Evolutionary conservation across 92 coral and sea anemone genomes (phyloP), one percentile per base, ranked within the genome.

Genomic region (Epizoanthus fatuus): DNA sequence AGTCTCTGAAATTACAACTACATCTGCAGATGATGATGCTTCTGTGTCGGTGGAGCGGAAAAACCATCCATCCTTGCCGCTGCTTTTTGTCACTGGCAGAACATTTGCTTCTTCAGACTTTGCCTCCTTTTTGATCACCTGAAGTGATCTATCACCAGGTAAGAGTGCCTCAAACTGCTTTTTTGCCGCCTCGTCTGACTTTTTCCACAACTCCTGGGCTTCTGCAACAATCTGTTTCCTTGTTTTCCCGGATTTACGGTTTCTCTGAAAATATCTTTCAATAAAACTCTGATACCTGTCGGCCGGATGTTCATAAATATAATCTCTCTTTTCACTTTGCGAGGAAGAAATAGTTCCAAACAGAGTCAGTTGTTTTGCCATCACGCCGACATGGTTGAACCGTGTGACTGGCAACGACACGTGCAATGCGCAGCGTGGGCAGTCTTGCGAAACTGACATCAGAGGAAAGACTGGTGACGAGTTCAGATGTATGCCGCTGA

Each of bases 1-100:
- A 68, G 45, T 68, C 73, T 68, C 73, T 15, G 59, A 52, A 47
- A n/a, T 38, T 2, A 57, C 16, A 75, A n/a, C 55, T 15, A 56
- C 66, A 37, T 54, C 66, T 37, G 53, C n/a, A 35, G 40, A 35
- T 51, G 80, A 39, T 74, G 80, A 55, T 5, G 80, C 32, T 74
- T 57, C 80, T 7, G 66, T 8, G 52, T 53, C 35, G 2, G 35
- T 69, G 56, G 75, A 17, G 32, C 9, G 47, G 64, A 22, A 73
- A 73, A 73, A 73, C 63, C 79, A 73, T 53, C 63, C 79, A 73
- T 15, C 63, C 59, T 73, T 73, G 64, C 58, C 45, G 40, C 79
- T 73, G 63, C 40, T 13, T 73, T 73, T 73, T 32, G 79, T 52
- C 35, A 32, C 79, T 10, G n/a, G 79, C 22, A 53, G 17, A 75